phyloP scores from a whole-genome alignment of 2,797 vertebrate genomes.

The Lagodon rhomboides region DNA sequence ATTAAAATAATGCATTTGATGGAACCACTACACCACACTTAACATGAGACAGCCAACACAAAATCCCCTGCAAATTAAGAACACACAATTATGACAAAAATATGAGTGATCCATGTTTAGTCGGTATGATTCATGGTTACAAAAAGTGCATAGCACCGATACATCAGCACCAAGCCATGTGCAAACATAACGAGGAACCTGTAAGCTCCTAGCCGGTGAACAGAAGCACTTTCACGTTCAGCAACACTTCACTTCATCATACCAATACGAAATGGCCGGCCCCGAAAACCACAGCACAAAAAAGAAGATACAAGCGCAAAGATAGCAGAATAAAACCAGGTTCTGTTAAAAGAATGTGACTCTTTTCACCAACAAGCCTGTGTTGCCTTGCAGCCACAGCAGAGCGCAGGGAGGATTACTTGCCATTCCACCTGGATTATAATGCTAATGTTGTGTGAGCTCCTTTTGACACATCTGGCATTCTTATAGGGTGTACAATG shows the following conservation, averaged over 20 bases:
- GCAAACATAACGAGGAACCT: slow-evolving; percentile 66
- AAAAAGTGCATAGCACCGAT: slow-evolving; percentile 86
- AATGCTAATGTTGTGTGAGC: slow-evolving; percentile 61
- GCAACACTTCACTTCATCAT: slow-evolving; percentile 78
- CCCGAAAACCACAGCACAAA: slow-evolving; percentile 70
- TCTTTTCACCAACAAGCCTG: slow-evolving; percentile 88
- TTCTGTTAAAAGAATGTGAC: slow-evolving; percentile 76
- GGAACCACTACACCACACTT: slow-evolving; percentile 42
- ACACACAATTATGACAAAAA: slow-evolving; percentile 34
- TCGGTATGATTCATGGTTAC: slow-evolving; percentile 52
- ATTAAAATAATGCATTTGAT: slow-evolving; percentile 47
- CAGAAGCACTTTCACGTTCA: slow-evolving; percentile 74
- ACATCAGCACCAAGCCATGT: slow-evolving; percentile 83
- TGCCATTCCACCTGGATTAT: slow-evolving; percentile 80
- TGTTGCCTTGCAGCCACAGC: slow-evolving; percentile 89
- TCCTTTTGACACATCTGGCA: slow-evolving; percentile 61
- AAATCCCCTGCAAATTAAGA: slow-evolving; percentile 45
- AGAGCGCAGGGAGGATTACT: slow-evolving; percentile 76
- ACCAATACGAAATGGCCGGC: slow-evolving; percentile 71
- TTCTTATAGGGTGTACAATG: slow-evolving; percentile 71
- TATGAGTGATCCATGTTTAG: slow-evolving; percentile 39
- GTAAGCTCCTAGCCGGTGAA: slow-evolving; percentile 68
- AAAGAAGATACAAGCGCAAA: slow-evolving; percentile 71
- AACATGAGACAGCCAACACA: slow-evolving; percentile 68
- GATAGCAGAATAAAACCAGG: slow-evolving; percentile 66